Evolutionary conservation across 2,888 invertebrate species (phyloP), one percentile per base, ranked within the genome.

Genomic region (Drosophila mimica): DNA sequence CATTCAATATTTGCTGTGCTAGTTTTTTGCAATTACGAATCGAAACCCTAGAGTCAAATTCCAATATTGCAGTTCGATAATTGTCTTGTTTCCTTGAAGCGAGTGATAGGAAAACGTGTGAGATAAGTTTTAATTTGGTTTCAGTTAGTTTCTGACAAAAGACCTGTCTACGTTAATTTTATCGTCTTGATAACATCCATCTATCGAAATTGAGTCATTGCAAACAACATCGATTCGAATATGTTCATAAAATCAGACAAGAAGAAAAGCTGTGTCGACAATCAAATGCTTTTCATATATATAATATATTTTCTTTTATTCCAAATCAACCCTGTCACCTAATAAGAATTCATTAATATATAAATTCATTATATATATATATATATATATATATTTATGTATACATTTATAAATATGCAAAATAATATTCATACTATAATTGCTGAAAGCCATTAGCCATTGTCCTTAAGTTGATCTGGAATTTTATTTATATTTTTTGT

Each of bases 41-140:
- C 11, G 13, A 38, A 17, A 6, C 5, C 6, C 17, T 8, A 4
- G 13, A 31, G 7, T 15, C 6, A 25, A 53, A 43, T 30, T 31
- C 13, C 17, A 36, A 38, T 63, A 34, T 25, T 33, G 7, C 20
- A 54, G 11, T 20, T 67, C 25, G 28, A 38, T 13, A 49, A 17
- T 15, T 56, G 59, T 36, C 31, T 25, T 28, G 17, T 25, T 43
- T 43, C 4, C 2, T 28, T 15, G 25, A 25, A 25, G 25, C 25
- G 11, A 20, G 25, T 20, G 36, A 52, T 52, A 36, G 3, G 11
- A 20, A 1, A 15, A 3, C 7, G 3, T 9, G 20, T 36, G 4
- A 53, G 75, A 49, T 64, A 46, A 25, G 38, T 56, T 56, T 38
- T 48, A 60, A 70, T 51, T 46, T 54, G 52, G 36, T 46, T 25